Percentiles rank a stretch among this genome's conserved stretches.
phyloP scores from a whole-genome alignment of 2,888 invertebrate species.

The Balanococcus diminutus region DNA sequence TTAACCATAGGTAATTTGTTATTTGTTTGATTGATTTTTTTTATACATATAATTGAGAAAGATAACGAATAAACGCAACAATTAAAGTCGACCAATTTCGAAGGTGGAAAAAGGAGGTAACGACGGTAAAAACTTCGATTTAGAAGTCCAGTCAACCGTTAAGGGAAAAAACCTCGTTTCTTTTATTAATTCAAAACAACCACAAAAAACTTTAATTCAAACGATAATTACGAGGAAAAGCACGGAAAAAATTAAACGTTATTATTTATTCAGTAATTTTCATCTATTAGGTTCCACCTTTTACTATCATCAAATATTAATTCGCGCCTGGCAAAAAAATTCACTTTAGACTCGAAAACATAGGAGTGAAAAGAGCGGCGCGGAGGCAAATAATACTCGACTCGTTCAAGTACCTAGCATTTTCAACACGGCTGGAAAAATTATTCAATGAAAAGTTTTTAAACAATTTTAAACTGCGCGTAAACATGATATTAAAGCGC shows the following conservation, averaged over 20 bases:
- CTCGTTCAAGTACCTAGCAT: neutral
- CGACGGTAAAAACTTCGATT: neutral
- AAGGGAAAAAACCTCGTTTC: neutral
- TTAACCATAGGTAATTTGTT: too few relatives aligned
- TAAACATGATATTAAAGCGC: conserved; percentile 30
- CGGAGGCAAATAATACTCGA: neutral
- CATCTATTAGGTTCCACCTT: conserved; percentile 8
- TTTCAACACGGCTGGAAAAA: neutral
- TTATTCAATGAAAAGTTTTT: neutral
- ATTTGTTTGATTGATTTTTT: too few relatives aligned
- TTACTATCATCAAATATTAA: conserved; percentile 22
- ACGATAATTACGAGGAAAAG: conserved; percentile 21
- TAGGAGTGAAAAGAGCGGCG: neutral
- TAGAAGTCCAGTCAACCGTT: neutral
- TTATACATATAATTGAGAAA: too few relatives aligned
- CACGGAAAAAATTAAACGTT: neutral
- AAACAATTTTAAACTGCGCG: neutral
- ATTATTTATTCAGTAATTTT: conserved; percentile 35
- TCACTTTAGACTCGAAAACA: neutral
- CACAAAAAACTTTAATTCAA: conserved; percentile 16
- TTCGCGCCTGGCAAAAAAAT: neutral
- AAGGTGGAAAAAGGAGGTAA: neutral
- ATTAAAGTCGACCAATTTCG: neutral
- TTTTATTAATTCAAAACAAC: neutral
- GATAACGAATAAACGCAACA: neutral